These are phyloP conservation scores for Leptatherina wallacei DNA, from an alignment of 2,797 vertebrate genomes.

Conservation along the genomic window DNA sequence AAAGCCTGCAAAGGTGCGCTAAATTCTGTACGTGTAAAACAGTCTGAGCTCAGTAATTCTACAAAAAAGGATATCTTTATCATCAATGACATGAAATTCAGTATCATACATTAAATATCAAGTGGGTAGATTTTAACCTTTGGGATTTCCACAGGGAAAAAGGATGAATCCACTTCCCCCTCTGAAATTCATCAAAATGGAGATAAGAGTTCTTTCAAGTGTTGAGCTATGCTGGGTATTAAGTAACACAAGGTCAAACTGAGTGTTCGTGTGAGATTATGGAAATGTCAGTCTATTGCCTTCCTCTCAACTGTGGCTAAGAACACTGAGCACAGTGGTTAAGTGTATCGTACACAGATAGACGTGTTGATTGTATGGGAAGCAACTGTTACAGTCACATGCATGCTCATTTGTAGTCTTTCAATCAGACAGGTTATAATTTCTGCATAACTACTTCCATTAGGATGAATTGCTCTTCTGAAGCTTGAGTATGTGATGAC, in stretches of 20 bases:
- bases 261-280: slow-evolving; percentile 77
- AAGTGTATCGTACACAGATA: slow-evolving; percentile 54
- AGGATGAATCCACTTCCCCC: slow-evolving; percentile 65
- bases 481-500: slow-evolving; percentile 68
- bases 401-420: slow-evolving; percentile 60
- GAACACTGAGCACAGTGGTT: slow-evolving; percentile 49
- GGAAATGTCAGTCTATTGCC: slow-evolving; percentile 74
- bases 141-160: slow-evolving; percentile 60
- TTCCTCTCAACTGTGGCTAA: slow-evolving; percentile 46
- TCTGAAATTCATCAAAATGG: slow-evolving; percentile 77
- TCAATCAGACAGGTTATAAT: slow-evolving; percentile 74
- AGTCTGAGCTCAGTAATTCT: slow-evolving; percentile 14
- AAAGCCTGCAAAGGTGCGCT: slow-evolving; percentile 4
- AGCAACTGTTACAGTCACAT: slow-evolving; percentile 63
- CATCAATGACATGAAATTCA: slow-evolving; percentile 62
- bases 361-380: slow-evolving; percentile 61
- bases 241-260: slow-evolving; percentile 77
- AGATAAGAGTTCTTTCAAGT: slow-evolving; percentile 79
- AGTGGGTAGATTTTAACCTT: slow-evolving; percentile 72
- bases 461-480: slow-evolving; percentile 70
- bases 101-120: slow-evolving; percentile 71
- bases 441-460: slow-evolving; percentile 75
- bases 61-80: slow-evolving; percentile 47
- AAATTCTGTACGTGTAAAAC: slow-evolving; percentile 17
- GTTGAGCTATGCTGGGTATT: slow-evolving; percentile 74